Evolutionary conservation across 1,140 invertebrate genomes (phyloP).

Genomic region (Maconellicoccus hirsutus): DNA sequence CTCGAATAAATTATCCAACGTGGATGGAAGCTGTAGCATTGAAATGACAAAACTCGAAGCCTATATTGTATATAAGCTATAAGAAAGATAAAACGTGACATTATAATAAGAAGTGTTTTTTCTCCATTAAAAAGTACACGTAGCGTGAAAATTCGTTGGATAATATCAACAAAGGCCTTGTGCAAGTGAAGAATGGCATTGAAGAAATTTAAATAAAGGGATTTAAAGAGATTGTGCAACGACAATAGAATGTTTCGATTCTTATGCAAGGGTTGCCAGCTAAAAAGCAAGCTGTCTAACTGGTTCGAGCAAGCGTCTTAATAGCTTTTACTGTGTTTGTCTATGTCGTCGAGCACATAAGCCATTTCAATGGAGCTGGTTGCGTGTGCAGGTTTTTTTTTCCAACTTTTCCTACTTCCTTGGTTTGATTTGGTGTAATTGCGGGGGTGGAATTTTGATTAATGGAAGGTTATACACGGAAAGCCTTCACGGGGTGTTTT

Average conservation of each 20-base stretch:
- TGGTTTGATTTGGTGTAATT: background rate
- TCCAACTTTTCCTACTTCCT: background rate
- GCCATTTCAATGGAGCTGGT: background rate
- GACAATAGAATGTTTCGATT: background rate
- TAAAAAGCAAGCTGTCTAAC: background rate
- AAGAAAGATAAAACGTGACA: background rate
- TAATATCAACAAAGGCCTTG: background rate
- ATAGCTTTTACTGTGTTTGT: background rate
- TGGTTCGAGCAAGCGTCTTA: background rate
- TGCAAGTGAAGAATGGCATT: background rate
- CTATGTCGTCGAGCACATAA: no score
- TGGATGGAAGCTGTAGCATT: background rate
- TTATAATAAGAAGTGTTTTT: constrained; percentile 6
- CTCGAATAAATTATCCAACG: background rate
- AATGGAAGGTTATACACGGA: background rate
- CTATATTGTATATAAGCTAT: background rate
- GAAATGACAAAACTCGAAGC: background rate
- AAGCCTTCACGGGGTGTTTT: no score
- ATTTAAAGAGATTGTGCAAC: background rate
- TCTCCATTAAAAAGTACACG: background rate
- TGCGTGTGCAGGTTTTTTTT: background rate
- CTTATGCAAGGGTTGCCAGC: background rate
- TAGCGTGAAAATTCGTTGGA: constrained; percentile 3
- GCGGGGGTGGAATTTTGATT: constrained; percentile 7
- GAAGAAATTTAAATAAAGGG: constrained; percentile 9